Conservation (phyloP, 2,797 vertebrate genomes). For the Gymnoscopelus braueri region DNA sequence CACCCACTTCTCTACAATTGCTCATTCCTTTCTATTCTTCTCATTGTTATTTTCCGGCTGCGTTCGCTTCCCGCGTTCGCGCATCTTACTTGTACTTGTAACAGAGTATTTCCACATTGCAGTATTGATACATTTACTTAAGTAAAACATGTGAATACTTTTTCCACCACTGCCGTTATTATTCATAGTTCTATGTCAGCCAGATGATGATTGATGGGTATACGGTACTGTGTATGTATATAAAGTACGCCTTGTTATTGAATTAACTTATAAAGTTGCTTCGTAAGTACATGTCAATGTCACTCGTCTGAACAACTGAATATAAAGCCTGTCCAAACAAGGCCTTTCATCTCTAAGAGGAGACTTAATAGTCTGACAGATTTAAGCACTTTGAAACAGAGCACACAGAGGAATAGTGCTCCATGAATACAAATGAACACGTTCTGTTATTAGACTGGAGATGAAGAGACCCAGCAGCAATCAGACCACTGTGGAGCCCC, state of each 20-base stretch:
- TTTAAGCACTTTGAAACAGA: constrained; percentile 62
- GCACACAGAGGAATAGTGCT: constrained; percentile 46
- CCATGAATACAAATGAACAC: constrained; percentile 67
- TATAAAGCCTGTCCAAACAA: constrained; percentile 63
- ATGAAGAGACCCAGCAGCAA: constrained; percentile 35
- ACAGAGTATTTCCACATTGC: too few species aligned
- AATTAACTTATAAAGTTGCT: constrained; percentile 33
- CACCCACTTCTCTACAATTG: too few species aligned
- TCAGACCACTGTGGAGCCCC: constrained; percentile 37
- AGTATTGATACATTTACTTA: too few species aligned
- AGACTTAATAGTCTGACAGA: constrained; percentile 70
- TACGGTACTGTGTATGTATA: constrained; percentile 16
- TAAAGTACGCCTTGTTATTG: constrained; percentile 1
- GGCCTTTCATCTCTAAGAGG: constrained; percentile 62
- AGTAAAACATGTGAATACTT: too few species aligned
- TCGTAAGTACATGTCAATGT: constrained; percentile 7
- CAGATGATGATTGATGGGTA: constrained; percentile 11
- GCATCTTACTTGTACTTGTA: too few species aligned
- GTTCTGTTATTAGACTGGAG: constrained; percentile 47
- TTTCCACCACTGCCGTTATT: constrained; percentile 1
- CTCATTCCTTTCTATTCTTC: too few species aligned
- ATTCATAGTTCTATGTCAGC: background rate
- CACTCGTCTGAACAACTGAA: constrained; percentile 47
- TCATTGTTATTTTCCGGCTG: too few species aligned
- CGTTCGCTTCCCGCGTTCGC: too few species aligned